Conservation (phyloP, 2,797 vertebrate species). For the Sebastes vulpes region DNA sequence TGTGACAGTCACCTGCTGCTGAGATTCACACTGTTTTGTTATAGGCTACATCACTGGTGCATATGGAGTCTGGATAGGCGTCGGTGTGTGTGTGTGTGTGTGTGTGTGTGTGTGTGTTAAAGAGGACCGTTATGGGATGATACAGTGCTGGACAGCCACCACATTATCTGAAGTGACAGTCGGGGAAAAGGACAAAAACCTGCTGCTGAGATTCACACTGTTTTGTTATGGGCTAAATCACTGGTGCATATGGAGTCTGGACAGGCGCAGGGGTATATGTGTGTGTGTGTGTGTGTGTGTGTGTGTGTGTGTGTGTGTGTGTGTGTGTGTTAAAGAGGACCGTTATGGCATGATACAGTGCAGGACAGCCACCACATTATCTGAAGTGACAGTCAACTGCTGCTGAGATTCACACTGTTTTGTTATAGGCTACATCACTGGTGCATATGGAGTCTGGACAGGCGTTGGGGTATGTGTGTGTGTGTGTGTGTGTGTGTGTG, state of each 20-base stretch:
- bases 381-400: slow-evolving; percentile 67
- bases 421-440: background rate
- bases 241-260: background rate
- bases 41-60: background rate
- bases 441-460: background rate
- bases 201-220: slow-evolving; percentile 48
- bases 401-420: slow-evolving; percentile 29
- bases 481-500: background rate
- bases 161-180: slow-evolving; percentile 61
- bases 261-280: background rate
- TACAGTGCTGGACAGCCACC: slow-evolving; percentile 52
- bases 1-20: slow-evolving; percentile 69
- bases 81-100: background rate
- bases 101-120: background rate
- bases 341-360: slow-evolving; percentile 62
- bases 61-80: background rate
- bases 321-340: background rate
- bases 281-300: background rate
- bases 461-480: background rate
- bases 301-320: background rate
- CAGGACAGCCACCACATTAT: slow-evolving; percentile 49
- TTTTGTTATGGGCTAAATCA: background rate
- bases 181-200: slow-evolving; percentile 10
- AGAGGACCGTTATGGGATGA: slow-evolving; percentile 11
- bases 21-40: slow-evolving; percentile 12